Conservation (phyloP, 2,113 vertebrate genomes). For the Lophotis ruficrista region DNA sequence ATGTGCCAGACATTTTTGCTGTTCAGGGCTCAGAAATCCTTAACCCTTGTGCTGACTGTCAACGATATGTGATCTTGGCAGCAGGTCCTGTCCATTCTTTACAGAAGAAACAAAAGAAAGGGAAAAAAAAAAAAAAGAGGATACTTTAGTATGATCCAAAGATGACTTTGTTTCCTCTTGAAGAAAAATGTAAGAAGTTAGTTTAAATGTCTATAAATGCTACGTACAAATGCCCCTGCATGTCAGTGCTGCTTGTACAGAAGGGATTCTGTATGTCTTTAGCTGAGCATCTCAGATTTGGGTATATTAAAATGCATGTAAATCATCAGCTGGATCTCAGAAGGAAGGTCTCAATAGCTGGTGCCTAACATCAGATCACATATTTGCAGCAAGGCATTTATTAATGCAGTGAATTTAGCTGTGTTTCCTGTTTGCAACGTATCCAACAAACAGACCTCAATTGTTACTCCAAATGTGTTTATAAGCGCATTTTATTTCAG, state of each 20-base stretch:
- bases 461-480: slow-evolving; percentile 18
- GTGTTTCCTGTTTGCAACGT: background rate
- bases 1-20: background rate
- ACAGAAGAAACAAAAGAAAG: background rate
- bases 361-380: background rate
- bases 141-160: background rate
- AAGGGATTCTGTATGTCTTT: background rate
- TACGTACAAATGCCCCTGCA: background rate
- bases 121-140: background rate
- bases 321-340: background rate
- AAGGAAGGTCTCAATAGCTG: background rate
- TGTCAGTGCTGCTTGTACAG: background rate
- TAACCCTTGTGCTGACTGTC: background rate
- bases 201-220: background rate
- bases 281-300: background rate
- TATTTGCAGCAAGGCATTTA: background rate
- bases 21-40: background rate
- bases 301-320: background rate
- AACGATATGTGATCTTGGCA: background rate
- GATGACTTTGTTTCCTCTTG: background rate
- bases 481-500: slow-evolving; percentile 24
- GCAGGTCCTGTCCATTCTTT: background rate
- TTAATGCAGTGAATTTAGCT: background rate
- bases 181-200: background rate
- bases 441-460: slow-evolving; percentile 4